Conservation (phyloP, 35 echinoderm and acorn worm genomes). For the Antedon bifida region DNA sequence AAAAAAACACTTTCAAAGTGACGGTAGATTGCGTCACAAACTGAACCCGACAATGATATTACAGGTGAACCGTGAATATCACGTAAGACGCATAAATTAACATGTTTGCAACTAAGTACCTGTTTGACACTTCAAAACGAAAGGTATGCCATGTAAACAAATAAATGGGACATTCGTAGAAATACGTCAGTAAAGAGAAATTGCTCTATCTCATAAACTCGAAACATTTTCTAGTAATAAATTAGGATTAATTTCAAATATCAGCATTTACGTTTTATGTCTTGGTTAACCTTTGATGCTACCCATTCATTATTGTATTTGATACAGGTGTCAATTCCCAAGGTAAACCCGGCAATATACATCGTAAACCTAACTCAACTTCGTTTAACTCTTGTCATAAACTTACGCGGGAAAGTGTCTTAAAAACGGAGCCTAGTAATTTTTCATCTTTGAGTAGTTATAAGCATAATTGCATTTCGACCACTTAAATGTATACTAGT, state of each 20-base stretch:
- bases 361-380: background rate
- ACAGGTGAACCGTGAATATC: no score
- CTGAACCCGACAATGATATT: no score
- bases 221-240: background rate
- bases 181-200: no score
- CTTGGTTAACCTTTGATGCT: background rate
- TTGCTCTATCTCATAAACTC: no score
- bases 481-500: background rate
- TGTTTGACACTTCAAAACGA: no score
- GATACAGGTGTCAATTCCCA: background rate
- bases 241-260: background rate
- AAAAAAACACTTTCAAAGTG: no score
- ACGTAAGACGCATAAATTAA: no score
- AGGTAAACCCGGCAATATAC: background rate
- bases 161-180: no score
- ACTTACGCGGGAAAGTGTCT: background rate
- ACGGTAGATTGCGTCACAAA: no score
- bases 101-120: no score
- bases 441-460: background rate
- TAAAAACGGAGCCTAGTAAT: background rate
- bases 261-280: background rate
- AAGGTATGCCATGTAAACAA: no score
- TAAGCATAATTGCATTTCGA: background rate
- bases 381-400: background rate
- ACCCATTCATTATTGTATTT: background rate